Base-by-base conservation (phyloP, 2,113 vertebrate species). In the Pelobates fuscus region DNA sequence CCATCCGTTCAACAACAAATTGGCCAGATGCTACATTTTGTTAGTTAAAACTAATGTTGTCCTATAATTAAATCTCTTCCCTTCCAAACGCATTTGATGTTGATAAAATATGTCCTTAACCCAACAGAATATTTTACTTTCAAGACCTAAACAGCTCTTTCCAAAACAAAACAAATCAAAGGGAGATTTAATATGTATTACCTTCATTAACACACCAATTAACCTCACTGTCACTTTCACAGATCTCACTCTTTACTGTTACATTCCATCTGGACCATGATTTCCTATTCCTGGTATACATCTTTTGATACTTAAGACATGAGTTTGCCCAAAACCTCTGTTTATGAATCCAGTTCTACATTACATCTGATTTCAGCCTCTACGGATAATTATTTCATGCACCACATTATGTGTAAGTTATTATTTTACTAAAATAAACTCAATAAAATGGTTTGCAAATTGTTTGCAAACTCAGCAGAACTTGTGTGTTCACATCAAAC, bases 401-500 rank as follows among this genome's bases (percentile, higher is more conserved):
- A 65, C n/a, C 37, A 43, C 32, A 65, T 23, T 65, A 23, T 24
- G 32, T 24, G 43, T 24, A 24, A 18, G 26, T n/a, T 72, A 26
- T 44, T 60, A 24, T 62, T 17, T 46, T 72, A 5, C 29, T 4
- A 27, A 55, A 69, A 44, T 49, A 49, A 49, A 21, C 62, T 23
- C n/a, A 41, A 11, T 65, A 43, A 24, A 55, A 55, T 23, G n/a
- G n/a, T 12, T 21, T 20, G n/a, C n/a, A 20, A 69, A 25, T 26
- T 32, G 29, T 11, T 44, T 72, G 49, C 43, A 63, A 54, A 29
- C 41, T 25, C 27, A 24, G 62, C 26, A 57, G 49, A 68, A 68
- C 70, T 52, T 74, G 71, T 74, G 49, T 26, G 54, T 65, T 58
- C 29, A 44, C 27, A 52, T 46, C 44, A 63, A 52, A 72, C 46